Percentiles rank a stretch among this genome's conserved stretches.
These are phyloP conservation scores for Denticeps clupeoides DNA, from an alignment of 2,797 vertebrate genomes.

Conservation along the genomic window DNA sequence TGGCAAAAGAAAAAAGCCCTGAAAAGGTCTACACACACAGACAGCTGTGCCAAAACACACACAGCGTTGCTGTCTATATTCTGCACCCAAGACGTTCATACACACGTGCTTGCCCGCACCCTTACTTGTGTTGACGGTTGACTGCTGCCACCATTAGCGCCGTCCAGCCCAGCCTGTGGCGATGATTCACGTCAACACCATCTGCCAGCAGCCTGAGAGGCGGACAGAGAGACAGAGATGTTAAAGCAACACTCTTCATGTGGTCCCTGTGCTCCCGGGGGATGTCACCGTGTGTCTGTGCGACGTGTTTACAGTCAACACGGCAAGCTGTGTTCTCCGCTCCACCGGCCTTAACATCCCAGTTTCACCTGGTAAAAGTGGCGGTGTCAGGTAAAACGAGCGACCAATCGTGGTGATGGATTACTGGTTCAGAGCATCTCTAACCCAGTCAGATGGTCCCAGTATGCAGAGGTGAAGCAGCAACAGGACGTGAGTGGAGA, in stretches of 20 bases:
- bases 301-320: slow-evolving; percentile 28
- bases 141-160: slow-evolving; percentile 90
- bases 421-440: too few species aligned
- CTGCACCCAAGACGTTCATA: not conserved
- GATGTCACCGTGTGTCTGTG: slow-evolving; percentile 1
- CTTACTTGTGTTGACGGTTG: slow-evolving; percentile 76
- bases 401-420: too few species aligned
- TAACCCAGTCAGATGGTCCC: too few species aligned
- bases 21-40: slow-evolving; percentile 8
- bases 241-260: too few species aligned
- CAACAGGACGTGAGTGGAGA: too few species aligned
- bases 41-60: not conserved
- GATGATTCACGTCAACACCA: slow-evolving; percentile 69
- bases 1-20: too few species aligned
- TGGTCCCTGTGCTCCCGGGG: too few species aligned
- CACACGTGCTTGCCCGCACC: slow-evolving; percentile 5
- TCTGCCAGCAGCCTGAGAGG: slow-evolving; percentile 66
- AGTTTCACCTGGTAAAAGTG: too few species aligned
- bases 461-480: too few species aligned
- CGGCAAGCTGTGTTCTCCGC: slow-evolving; percentile 7
- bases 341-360: too few species aligned
- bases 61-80: not conserved
- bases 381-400: too few species aligned
- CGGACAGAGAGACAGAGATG: slow-evolving; percentile 15
- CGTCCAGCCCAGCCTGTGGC: slow-evolving; percentile 87